phyloP scores from a whole-genome alignment of 2,113 vertebrate genomes.

The Toxotes jaculatrix region DNA sequence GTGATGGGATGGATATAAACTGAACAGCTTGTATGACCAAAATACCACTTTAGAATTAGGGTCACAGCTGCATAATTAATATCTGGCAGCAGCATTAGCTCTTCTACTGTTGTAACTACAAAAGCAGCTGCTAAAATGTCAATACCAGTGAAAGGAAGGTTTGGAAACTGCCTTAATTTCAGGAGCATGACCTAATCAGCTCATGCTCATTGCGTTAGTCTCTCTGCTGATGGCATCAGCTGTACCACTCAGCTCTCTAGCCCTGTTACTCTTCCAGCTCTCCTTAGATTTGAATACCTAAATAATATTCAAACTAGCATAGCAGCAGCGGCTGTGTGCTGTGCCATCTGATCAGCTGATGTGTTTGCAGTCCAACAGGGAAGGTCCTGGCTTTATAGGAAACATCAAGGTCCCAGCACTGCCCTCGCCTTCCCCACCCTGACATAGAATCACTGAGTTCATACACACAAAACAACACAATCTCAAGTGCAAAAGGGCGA shows the following conservation, averaged over 20 bases:
- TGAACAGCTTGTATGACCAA: constrained; percentile 12
- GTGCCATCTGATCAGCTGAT: constrained; percentile 1
- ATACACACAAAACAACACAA: constrained; percentile 15
- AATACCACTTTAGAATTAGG: constrained; percentile 22
- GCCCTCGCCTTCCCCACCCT: neutral
- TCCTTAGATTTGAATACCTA: constrained; percentile 61
- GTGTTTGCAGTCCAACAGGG: constrained; percentile 28
- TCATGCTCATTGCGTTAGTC: constrained; percentile 42
- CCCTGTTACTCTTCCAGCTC: neutral
- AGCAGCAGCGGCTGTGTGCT: constrained; percentile 12
- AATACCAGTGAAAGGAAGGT: neutral
- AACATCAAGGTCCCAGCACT: constrained; percentile 25
- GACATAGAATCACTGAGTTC: constrained; percentile 9
- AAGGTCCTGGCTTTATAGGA: constrained; percentile 13
- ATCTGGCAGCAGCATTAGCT: neutral
- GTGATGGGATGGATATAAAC: constrained; percentile 32
- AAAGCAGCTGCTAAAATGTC: constrained; percentile 4
- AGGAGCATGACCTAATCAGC: constrained; percentile 34
- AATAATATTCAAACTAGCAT: constrained; percentile 52
- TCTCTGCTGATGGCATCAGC: constrained; percentile 30
- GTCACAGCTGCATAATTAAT: constrained; percentile 52
- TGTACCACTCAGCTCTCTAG: neutral
- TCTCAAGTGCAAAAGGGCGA: neutral
- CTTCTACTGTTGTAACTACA: neutral
- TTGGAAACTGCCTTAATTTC: constrained; percentile 10